Conservation (phyloP, 2,888 invertebrate species). For the Eupithecia subumbrata region DNA sequence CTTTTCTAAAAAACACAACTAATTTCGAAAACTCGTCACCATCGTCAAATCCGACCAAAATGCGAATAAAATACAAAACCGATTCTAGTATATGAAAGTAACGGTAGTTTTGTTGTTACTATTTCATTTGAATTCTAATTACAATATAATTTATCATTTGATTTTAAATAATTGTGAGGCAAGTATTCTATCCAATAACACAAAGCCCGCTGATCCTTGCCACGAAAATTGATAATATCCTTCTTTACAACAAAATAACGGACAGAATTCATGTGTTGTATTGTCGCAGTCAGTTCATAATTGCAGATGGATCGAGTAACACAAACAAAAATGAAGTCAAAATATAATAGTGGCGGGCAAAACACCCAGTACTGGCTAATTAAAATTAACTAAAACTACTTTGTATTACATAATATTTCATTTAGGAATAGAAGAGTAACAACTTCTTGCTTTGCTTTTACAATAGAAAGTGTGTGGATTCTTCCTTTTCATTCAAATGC, state of each 20-base stretch:
- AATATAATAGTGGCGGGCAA: background rate
- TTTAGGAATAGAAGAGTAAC: conserved; percentile 65
- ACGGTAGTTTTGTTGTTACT: background rate
- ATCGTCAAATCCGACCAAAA: background rate
- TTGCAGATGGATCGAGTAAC: background rate
- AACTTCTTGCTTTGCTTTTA: conserved; percentile 33
- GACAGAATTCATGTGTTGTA: conserved; percentile 9
- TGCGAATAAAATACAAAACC: background rate
- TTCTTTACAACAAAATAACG: conserved; percentile 24
- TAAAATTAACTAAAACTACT: conserved; percentile 63
- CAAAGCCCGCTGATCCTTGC: background rate
- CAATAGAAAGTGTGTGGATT: conserved; percentile 29
- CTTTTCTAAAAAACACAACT: conserved; percentile 29
- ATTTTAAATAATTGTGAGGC: background rate
- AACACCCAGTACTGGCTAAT: conserved; percentile 30
- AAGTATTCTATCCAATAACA: background rate
- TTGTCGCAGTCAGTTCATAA: background rate
- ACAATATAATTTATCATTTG: background rate
- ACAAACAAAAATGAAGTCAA: background rate
- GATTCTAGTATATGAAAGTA: too few species aligned
- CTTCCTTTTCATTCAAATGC: conserved; percentile 29
- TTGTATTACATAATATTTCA: conserved; percentile 55
- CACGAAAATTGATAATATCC: background rate
- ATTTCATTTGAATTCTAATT: background rate
- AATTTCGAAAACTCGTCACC: background rate